Evolutionary conservation across 2,888 invertebrate species (phyloP).

Genomic region (Epirrhoe alternata): DNA sequence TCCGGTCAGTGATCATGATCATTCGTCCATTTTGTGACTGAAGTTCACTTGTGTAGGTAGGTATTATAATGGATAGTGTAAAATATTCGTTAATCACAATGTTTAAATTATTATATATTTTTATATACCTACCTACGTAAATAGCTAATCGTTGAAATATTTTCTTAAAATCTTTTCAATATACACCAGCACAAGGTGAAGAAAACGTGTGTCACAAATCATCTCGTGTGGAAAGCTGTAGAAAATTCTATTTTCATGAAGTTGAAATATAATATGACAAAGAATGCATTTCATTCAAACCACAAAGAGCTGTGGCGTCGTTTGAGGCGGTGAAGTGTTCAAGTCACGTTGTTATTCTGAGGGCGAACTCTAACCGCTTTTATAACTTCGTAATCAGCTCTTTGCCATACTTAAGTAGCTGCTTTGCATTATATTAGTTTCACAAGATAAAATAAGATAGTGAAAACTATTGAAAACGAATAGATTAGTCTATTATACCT

Average conservation of each 20-base stretch:
- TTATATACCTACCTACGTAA: too few species aligned
- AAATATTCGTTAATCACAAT: too few species aligned
- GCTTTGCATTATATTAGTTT: background rate
- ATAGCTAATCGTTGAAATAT: background rate
- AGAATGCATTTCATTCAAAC: constrained; percentile 25
- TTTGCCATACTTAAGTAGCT: constrained; percentile 1
- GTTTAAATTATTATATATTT: too few species aligned
- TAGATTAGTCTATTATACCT: too few species aligned
- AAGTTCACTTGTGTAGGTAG: too few species aligned
- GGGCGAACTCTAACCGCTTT: constrained; percentile 12
- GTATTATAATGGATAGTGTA: too few species aligned
- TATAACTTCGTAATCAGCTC: constrained; percentile 15
- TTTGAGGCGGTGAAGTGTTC: constrained; percentile 17
- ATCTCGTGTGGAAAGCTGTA: constrained; percentile 3
- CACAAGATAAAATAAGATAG: background rate
- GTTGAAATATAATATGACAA: constrained; percentile 19
- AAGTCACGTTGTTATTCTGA: constrained; percentile 25
- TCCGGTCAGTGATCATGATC: too few species aligned
- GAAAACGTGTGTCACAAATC: constrained; percentile 9
- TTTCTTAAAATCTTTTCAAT: constrained; percentile 10
- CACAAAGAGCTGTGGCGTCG: constrained; percentile 7
- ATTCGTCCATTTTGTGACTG: too few species aligned
- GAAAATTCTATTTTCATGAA: constrained; percentile 15
- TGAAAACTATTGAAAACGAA: background rate
- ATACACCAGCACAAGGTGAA: constrained; percentile 4